Evolutionary conservation across 2,797 vertebrate species (phyloP).

Genomic region (Orestias chungarensis): DNA sequence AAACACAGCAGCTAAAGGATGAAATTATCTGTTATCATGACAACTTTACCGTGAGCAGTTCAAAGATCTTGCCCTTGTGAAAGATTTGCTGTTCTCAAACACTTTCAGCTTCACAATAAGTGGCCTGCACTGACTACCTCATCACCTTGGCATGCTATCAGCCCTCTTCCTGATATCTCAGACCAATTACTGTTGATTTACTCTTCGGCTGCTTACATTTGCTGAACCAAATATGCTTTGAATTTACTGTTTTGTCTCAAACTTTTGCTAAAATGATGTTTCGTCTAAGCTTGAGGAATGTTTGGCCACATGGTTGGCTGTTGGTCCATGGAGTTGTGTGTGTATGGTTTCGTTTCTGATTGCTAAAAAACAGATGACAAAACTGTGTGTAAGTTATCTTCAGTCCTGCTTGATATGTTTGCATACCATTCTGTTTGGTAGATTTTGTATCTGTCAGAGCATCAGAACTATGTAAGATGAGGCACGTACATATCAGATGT

Average conservation of each 20-base stretch:
- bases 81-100: slow-evolving; percentile 47
- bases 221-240: slow-evolving; percentile 62
- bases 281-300: slow-evolving; percentile 36
- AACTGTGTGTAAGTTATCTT: slow-evolving; percentile 50
- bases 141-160: slow-evolving; percentile 66
- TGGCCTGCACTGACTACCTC: slow-evolving; percentile 67
- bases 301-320: slow-evolving; percentile 34
- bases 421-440: slow-evolving; percentile 27
- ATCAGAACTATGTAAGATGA: slow-evolving; percentile 36
- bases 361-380: slow-evolving; percentile 30
- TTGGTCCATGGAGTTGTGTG: slow-evolving; percentile 21
- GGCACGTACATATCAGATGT: slow-evolving; percentile 44
- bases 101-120: slow-evolving; percentile 33
- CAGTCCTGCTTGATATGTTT: slow-evolving; percentile 21
- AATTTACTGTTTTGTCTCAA: slow-evolving; percentile 20
- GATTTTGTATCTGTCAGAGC: slow-evolving; percentile 35
- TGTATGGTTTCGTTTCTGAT: slow-evolving; percentile 44
- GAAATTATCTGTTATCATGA: too few species aligned
- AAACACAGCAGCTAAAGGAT: too few species aligned
- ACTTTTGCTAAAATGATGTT: slow-evolving; percentile 37
- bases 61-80: too few species aligned
- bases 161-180: slow-evolving; percentile 62
- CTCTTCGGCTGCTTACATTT: slow-evolving; percentile 41
- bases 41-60: too few species aligned
- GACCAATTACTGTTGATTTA: slow-evolving; percentile 70